phyloP scores from a whole-genome alignment of 2,888 invertebrate species.

The Heliconius erato region DNA sequence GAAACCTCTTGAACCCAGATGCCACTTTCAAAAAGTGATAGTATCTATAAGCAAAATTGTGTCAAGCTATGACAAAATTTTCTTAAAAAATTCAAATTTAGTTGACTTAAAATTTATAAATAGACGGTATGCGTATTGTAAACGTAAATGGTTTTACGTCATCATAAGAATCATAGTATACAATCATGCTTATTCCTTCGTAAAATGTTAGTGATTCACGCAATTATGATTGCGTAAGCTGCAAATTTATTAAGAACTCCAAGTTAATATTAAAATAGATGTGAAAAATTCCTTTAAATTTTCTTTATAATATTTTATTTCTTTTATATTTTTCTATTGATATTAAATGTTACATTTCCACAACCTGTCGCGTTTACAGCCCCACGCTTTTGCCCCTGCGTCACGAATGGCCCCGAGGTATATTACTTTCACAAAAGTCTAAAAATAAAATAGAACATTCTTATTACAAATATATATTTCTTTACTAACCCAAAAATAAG shows the following conservation, averaged over 20 bases:
- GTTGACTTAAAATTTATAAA: background rate
- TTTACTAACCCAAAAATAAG: constrained; percentile 73
- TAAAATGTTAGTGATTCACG: background rate
- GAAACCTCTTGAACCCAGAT: constrained; percentile 71
- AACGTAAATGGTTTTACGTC: background rate
- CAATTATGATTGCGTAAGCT: background rate
- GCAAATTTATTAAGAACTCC: background rate
- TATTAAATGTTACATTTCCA: too few relatives aligned
- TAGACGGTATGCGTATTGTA: constrained; percentile 2
- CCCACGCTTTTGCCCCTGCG: too few relatives aligned
- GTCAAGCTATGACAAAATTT: background rate
- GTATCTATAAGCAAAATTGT: constrained; percentile 62
- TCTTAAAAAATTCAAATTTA: background rate
- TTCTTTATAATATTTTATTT: background rate
- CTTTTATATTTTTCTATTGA: background rate
- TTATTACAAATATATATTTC: background rate
- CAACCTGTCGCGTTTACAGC: too few relatives aligned
- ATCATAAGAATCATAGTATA: background rate
- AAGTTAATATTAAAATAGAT: background rate
- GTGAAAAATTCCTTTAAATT: background rate
- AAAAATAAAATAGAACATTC: too few relatives aligned
- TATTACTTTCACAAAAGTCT: too few relatives aligned
- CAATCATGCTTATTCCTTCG: background rate
- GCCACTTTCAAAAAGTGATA: constrained; percentile 74
- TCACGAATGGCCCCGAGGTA: too few relatives aligned